Evolutionary conservation across 2,113 vertebrate species (phyloP), one percentile per base, ranked within the genome.

Genomic region (Mobula birostris): DNA sequence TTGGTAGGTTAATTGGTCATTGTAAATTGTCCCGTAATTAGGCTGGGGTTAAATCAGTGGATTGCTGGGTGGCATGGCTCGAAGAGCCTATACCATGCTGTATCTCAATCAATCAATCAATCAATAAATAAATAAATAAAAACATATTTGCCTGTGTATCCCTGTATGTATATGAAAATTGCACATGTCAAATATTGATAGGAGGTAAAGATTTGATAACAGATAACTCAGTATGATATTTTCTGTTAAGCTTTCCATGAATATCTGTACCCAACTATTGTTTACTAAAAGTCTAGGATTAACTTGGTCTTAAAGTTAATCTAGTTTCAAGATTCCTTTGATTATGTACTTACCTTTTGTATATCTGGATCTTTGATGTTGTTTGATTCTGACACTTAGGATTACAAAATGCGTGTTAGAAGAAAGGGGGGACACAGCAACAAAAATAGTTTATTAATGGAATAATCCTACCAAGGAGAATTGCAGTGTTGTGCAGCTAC

Each of bases 401-500:
- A 12, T 27, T 29, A 40, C 66, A 66, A 90, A 36, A 70, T 32
- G 63, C 91, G 29, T 40, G 70, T 74, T 74, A 19, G 14, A 91
- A 91, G n/a, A 36, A 32, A 70, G 68, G 3, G 40, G 32, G 21
- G 24, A 48, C 74, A 19, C 21, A 93, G 40, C 91, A 48, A 74
- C 8, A 29, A 76, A 72, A 48, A 93, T 27, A 63, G n/a, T 36
- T 27, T 56, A 93, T 27, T 74, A 76, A 74, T 17, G 29, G 24
- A 19, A 27, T 40, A 48, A 93, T 74, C 56, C 11, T 74, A 48
- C 68, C 68, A 88, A 74, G 74, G n/a, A 72, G 70, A 14, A 5
- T 72, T 91, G 36, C 40, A 76, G 48, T 70, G 58, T 93, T 74
- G 40, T 93, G 91, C 70, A 93, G 27, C 91, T 74, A 93, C 91